phyloP scores from a whole-genome alignment of 2,888 invertebrate genomes.

The Cantharis lateralis region DNA sequence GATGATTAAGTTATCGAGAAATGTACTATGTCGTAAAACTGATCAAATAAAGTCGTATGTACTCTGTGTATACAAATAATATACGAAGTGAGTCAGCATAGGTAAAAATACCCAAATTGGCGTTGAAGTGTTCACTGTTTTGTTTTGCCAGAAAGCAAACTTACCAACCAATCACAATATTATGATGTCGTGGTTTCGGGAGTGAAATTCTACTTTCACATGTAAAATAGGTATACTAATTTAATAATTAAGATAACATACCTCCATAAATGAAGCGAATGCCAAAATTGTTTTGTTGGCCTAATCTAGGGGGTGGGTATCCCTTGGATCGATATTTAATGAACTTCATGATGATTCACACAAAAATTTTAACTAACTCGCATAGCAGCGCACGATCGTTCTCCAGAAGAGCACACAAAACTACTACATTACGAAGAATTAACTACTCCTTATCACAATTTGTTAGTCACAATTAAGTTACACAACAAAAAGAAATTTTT shows the following conservation, averaged over 20 bases:
- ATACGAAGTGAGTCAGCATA: neutral
- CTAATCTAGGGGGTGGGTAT: conserved; percentile 15
- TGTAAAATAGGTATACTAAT: neutral
- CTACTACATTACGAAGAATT: neutral
- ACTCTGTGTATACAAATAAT: neutral
- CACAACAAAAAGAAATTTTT: neutral
- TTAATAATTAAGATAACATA: conserved; percentile 9
- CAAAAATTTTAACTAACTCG: neutral
- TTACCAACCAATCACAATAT: no score
- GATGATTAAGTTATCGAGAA: neutral
- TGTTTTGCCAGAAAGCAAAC: neutral
- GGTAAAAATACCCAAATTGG: neutral
- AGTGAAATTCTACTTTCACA: neutral
- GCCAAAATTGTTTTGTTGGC: conserved; percentile 7
- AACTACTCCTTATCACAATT: conserved; percentile 6
- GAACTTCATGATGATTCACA: conserved; percentile 18
- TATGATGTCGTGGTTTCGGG: neutral
- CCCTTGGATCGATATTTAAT: conserved; percentile 20
- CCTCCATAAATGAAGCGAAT: conserved; percentile 20
- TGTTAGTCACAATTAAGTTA: conserved; percentile 24
- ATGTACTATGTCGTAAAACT: neutral
- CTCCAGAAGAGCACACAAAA: neutral
- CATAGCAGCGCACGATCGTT: neutral
- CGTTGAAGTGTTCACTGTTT: neutral
- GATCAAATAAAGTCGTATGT: neutral